Conservation (phyloP, 35 echinoderm and acorn worm genomes). For the Lytechinus variegatus region DNA sequence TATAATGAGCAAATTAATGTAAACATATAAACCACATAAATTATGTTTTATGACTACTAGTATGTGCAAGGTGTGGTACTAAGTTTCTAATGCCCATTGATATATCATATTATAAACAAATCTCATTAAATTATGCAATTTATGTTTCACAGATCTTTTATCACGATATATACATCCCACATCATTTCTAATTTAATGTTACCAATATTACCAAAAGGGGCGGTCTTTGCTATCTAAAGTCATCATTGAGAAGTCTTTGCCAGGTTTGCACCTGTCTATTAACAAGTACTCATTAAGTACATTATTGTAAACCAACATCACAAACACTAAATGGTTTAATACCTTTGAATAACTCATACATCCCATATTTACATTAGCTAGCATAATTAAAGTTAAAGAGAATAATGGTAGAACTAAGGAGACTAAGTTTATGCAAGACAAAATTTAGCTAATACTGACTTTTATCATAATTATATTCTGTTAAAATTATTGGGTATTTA, state of each 20-base stretch:
- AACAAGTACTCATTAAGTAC: neutral
- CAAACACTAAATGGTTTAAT: neutral
- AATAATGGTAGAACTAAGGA: neutral
- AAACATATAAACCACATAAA: neutral
- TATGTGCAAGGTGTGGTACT: neutral
- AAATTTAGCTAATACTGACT: neutral
- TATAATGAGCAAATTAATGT: neutral
- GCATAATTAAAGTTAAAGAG: neutral
- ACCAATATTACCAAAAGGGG: neutral
- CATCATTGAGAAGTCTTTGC: too few relatives aligned
- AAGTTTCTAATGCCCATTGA: neutral
- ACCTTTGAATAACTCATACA: neutral
- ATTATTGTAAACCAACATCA: neutral
- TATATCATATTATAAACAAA: too few relatives aligned
- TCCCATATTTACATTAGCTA: neutral
- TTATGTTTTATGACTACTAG: neutral
- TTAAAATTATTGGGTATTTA: too few relatives aligned
- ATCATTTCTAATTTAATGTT: neutral
- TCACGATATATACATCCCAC: too few relatives aligned
- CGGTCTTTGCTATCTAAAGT: too few relatives aligned
- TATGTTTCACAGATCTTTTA: too few relatives aligned
- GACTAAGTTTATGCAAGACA: neutral
- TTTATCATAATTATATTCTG: too few relatives aligned
- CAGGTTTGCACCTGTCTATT: neutral
- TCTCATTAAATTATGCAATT: too few relatives aligned